Evolutionary conservation across 2,113 vertebrate species (phyloP).

Genomic region (Triplophysa siluroides): DNA sequence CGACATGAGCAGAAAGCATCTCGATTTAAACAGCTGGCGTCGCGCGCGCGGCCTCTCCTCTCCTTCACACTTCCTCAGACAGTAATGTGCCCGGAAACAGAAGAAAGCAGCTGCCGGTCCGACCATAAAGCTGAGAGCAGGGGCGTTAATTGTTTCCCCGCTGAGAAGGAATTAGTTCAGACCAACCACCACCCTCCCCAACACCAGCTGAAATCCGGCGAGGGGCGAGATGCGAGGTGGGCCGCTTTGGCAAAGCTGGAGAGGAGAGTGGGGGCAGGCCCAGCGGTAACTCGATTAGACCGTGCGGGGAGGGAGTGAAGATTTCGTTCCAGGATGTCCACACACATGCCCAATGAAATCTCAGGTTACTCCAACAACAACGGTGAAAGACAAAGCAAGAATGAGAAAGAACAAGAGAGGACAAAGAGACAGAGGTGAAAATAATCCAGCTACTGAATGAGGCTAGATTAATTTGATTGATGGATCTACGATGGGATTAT

Average conservation of each 20-base stretch:
- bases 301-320: constrained; percentile 42
- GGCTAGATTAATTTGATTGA: too few relatives aligned
- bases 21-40: constrained; percentile 48
- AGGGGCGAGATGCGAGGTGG: constrained; percentile 58
- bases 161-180: constrained; percentile 65
- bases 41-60: constrained; percentile 44
- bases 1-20: constrained; percentile 62
- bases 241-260: constrained; percentile 63
- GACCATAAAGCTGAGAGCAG: constrained; percentile 73
- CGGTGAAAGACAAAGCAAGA: constrained; percentile 11
- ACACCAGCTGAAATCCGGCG: constrained; percentile 31
- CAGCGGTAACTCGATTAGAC: constrained; percentile 56
- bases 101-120: constrained; percentile 73
- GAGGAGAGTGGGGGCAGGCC: constrained; percentile 64
- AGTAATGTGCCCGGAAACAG: constrained; percentile 70
- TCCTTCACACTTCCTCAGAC: constrained; percentile 60
- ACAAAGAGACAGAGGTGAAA: constrained; percentile 1
- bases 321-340: constrained; percentile 57
- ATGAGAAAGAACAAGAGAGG: constrained; percentile 2
- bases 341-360: constrained; percentile 40
- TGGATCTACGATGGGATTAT: too few relatives aligned
- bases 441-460: neutral
- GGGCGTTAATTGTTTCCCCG: constrained; percentile 71
- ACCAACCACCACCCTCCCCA: constrained; percentile 26
- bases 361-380: constrained; percentile 44